Percentiles rank a stretch among this genome's conserved stretches.
Evolutionary conservation across 2,888 invertebrate species (phyloP).

Genomic region (Scotopteryx bipunctaria): DNA sequence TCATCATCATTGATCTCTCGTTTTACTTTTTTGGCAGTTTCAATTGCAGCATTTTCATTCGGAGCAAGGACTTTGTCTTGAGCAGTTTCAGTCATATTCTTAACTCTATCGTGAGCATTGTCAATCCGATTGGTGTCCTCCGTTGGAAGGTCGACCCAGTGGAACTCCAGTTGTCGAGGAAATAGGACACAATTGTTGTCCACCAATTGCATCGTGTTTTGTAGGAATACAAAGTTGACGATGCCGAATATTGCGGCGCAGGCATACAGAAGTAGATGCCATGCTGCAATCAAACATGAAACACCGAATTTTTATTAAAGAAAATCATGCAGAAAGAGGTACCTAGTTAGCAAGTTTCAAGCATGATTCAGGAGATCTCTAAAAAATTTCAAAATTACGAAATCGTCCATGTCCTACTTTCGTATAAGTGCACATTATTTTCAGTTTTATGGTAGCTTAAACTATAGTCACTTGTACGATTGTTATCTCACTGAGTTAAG

Average conservation of each 20-base stretch:
- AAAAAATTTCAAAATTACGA: neutral
- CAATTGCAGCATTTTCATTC: slow-evolving; percentile 20
- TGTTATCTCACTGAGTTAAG: slow-evolving; percentile 19
- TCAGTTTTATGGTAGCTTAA: slow-evolving; percentile 12
- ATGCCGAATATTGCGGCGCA: slow-evolving; percentile 66
- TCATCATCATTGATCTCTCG: slow-evolving; percentile 41
- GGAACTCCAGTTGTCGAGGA: slow-evolving; percentile 62
- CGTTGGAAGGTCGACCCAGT: slow-evolving; percentile 45
- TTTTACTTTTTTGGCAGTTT: slow-evolving; percentile 39
- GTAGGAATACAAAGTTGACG: slow-evolving; percentile 67
- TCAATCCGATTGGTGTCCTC: slow-evolving; percentile 19
- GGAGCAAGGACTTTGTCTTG: slow-evolving; percentile 40
- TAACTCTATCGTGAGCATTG: slow-evolving; percentile 43
- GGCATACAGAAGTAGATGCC: slow-evolving; percentile 64
- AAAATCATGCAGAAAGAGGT: no score
- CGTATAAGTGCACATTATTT: slow-evolving; percentile 15
- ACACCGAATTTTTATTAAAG: no score
- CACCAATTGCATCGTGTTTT: slow-evolving; percentile 64
- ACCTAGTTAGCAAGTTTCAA: no score
- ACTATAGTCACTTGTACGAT: slow-evolving; percentile 8
- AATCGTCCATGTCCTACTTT: slow-evolving; percentile 20
- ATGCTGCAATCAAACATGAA: slow-evolving; percentile 57
- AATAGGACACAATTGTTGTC: slow-evolving; percentile 63
- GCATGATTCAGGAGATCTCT: no score
- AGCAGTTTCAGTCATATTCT: slow-evolving; percentile 42